Evolutionary conservation across 1,140 invertebrate genomes (phyloP).

Genomic region (Neodiprion pinetum): DNA sequence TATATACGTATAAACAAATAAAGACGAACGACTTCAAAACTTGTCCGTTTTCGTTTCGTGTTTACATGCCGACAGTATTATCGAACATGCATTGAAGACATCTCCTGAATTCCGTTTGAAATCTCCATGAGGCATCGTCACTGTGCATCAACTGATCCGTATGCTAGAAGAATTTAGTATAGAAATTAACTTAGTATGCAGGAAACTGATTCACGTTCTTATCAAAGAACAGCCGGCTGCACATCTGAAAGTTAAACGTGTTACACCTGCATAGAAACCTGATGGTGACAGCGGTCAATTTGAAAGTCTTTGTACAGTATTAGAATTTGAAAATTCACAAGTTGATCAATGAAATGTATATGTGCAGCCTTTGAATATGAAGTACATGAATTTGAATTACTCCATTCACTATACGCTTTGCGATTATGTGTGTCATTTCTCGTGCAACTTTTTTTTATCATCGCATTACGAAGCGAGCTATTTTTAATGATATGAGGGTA

Average conservation of each 20-base stretch:
- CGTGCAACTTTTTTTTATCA: background rate
- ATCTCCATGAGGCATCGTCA: too few species aligned
- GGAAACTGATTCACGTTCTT: background rate
- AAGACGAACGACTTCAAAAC: too few species aligned
- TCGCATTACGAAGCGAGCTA: too few species aligned
- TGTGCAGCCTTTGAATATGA: too few species aligned
- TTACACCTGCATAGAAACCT: background rate
- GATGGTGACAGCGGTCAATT: background rate
- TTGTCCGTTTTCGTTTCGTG: too few species aligned
- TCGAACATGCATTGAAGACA: too few species aligned
- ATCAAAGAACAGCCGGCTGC: background rate
- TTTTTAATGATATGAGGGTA: too few species aligned
- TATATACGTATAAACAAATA: too few species aligned
- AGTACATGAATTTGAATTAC: too few species aligned
- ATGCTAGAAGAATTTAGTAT: background rate
- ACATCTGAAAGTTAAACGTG: conserved; percentile 3
- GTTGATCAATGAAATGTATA: too few species aligned
- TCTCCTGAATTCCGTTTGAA: too few species aligned
- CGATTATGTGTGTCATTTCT: conserved; percentile 5
- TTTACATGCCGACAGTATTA: too few species aligned
- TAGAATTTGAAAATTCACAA: background rate
- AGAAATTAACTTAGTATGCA: conserved; percentile 2
- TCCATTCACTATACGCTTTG: background rate
- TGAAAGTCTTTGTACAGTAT: background rate
- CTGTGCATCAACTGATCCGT: background rate